Base-by-base conservation (phyloP, 1,140 invertebrate genomes). In the Augochlora pura region DNA sequence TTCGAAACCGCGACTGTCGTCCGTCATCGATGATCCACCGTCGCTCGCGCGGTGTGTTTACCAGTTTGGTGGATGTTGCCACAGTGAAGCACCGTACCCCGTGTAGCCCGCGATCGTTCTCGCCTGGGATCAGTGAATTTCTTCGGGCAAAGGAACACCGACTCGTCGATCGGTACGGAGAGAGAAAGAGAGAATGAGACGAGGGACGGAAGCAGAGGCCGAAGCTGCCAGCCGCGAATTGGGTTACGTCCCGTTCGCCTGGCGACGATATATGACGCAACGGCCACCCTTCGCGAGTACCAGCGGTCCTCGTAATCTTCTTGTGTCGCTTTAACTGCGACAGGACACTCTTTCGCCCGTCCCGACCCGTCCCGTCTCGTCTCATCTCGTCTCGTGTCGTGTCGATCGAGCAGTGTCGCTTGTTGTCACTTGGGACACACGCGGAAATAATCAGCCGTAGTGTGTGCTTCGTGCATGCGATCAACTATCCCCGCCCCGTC, bases 191-290 rank as follows among this genome's bases (percentile, higher is more conserved):
- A 73, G 69, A 79, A 67, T 80, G 77, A 75, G 66, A 78, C 68
- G 49, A 49, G 71, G 39, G 46, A 80, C 38, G 70, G 42, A 39
- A 27, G 39, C 16, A 38, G 62, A 65, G 12, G 72, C 25, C 32
- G 68, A 79, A 69, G 70, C 66, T 80, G 65, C 59, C 65, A 76
- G 65, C 27, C 63, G 71, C 69, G 77, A 79, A 79, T 82, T 82
- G 76, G 81, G 76, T 83, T 83, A 80, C 69, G 72, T 83, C 77
- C 77, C 64, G 71, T 79, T 79, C 71, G 77, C 77, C 77, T 79
- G 77, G 77, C 77, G 73, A 79, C 77, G 77, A 79, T 67, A 79
- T 67, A 73, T 73, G 77, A 79, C 71, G 71, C 77, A 74, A 74
- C 70, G 52, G 39, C 70, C 70, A 79, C 71, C 71, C 77, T 67